phyloP scores from a whole-genome alignment of 2,797 vertebrate species.

The Mormyrops attenuatus region DNA sequence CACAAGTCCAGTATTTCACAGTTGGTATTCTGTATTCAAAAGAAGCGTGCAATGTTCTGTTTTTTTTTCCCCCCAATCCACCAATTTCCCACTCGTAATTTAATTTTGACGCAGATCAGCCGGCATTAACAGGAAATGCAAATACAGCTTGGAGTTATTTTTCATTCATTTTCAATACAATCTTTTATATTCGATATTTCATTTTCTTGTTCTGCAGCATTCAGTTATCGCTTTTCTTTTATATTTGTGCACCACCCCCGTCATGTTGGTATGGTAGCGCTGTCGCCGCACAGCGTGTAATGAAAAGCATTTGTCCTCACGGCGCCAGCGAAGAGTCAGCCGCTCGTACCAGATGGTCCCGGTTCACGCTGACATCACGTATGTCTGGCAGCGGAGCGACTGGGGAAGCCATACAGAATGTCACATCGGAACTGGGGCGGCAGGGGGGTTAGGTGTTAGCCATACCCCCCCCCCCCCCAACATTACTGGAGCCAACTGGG shows the following conservation, averaged over 20 bases:
- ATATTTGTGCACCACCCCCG: neutral
- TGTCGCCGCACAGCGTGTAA: neutral
- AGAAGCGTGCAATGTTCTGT: neutral
- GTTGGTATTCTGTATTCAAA: neutral
- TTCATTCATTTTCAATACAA: neutral
- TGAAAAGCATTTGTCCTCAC: slow-evolving; percentile 67
- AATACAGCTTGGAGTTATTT: neutral
- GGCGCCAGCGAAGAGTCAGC: slow-evolving; percentile 53
- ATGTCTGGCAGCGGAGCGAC: slow-evolving; percentile 72
- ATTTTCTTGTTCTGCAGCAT: neutral
- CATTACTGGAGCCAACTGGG: neutral
- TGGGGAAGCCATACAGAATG: slow-evolving; percentile 65
- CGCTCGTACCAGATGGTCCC: slow-evolving; percentile 76
- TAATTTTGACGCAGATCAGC: neutral
- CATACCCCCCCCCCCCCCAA: neutral
- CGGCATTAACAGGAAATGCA: neutral
- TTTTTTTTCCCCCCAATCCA: neutral
- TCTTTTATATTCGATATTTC: neutral
- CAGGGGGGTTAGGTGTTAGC: slow-evolving; percentile 18
- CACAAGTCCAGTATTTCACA: neutral
- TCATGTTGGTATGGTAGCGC: slow-evolving; percentile 9
- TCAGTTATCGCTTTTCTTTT: neutral
- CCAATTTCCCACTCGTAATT: neutral
- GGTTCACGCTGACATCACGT: slow-evolving; percentile 74
- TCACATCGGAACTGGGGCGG: slow-evolving; percentile 58